These are phyloP conservation scores for Limnephilus rhombicus DNA, from an alignment of 2,888 invertebrate genomes.

Conservation along the genomic window DNA sequence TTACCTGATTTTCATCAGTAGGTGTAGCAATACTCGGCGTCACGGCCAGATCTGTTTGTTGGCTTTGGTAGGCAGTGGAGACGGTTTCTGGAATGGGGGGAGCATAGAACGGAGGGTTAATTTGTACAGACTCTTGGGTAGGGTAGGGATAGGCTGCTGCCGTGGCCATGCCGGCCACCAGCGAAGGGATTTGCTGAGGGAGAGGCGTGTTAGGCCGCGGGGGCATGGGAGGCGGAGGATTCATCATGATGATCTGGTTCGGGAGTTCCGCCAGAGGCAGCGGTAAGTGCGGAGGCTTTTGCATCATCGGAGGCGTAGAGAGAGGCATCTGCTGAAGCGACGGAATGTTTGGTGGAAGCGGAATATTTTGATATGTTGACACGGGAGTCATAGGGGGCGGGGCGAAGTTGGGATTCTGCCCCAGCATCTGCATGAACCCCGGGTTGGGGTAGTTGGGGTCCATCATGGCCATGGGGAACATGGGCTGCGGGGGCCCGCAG, in stretches of 20 bases:
- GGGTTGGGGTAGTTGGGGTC: conserved; percentile 58
- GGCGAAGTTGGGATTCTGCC: conserved; percentile 39
- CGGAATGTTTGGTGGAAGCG: conserved; percentile 60
- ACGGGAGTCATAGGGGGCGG: conserved; percentile 43
- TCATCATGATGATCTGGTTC: not conserved
- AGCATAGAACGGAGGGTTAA: not conserved
- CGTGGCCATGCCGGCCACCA: conserved; percentile 56
- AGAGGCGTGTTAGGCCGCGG: conserved; percentile 53
- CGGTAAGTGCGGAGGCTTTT: conserved; percentile 13
- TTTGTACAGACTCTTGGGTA: not conserved
- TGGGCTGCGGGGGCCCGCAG: conserved; percentile 59
- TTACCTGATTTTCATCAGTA: conserved; percentile 54
- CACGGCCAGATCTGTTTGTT: not conserved
- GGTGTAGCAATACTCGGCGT: conserved; percentile 34
- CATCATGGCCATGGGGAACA: conserved; percentile 58
- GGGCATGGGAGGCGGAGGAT: conserved; percentile 30
- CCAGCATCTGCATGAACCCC: conserved; percentile 50
- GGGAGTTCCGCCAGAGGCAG: conserved; percentile 5
- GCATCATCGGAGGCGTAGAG: not conserved
- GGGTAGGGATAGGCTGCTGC: conserved; percentile 12
- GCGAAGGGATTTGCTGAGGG: conserved; percentile 59
- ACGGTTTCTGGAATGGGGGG: conserved; percentile 2
- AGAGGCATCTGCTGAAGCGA: conserved; percentile 36
- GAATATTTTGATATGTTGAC: conserved; percentile 55
- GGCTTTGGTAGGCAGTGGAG: not conserved